Percentiles rank a stretch among this genome's conserved stretches.
Conservation (phyloP, 2,113 vertebrate genomes). For the Heptranchias perlo region DNA sequence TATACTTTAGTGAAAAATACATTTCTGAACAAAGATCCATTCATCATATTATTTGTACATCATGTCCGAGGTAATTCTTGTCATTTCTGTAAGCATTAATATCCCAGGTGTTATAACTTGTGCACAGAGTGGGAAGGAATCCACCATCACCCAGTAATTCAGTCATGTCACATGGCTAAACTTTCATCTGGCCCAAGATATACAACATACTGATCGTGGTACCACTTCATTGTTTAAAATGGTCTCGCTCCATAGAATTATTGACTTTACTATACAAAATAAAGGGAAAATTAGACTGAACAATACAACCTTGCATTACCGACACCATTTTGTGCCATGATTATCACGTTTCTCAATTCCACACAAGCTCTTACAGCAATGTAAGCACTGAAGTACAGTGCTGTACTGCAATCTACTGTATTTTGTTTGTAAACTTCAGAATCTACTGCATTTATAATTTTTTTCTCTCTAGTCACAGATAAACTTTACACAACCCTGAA, state of each 20-base stretch:
- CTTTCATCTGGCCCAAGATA: background rate
- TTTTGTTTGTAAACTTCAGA: too few relatives aligned
- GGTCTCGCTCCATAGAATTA: background rate
- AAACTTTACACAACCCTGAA: too few relatives aligned
- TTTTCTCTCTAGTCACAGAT: too few relatives aligned
- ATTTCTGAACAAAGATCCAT: background rate
- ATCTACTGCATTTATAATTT: too few relatives aligned
- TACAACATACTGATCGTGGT: background rate
- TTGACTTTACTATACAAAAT: too few relatives aligned
- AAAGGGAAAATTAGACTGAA: background rate
- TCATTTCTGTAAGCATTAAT: background rate
- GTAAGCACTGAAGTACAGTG: too few relatives aligned
- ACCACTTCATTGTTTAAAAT: background rate
- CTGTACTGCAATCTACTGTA: too few relatives aligned
- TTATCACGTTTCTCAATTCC: too few relatives aligned
- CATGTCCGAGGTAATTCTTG: background rate
- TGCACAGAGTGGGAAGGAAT: background rate
- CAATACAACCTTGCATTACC: background rate
- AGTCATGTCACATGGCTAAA: background rate
- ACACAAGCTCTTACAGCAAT: too few relatives aligned
- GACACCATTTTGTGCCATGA: too few relatives aligned
- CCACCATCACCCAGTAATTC: background rate
- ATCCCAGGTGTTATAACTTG: background rate
- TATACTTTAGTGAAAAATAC: constrained; percentile 8
- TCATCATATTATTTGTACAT: background rate